Conservation (phyloP, 1,140 invertebrate genomes). For the Pseudomyrmex flavicornis region DNA sequence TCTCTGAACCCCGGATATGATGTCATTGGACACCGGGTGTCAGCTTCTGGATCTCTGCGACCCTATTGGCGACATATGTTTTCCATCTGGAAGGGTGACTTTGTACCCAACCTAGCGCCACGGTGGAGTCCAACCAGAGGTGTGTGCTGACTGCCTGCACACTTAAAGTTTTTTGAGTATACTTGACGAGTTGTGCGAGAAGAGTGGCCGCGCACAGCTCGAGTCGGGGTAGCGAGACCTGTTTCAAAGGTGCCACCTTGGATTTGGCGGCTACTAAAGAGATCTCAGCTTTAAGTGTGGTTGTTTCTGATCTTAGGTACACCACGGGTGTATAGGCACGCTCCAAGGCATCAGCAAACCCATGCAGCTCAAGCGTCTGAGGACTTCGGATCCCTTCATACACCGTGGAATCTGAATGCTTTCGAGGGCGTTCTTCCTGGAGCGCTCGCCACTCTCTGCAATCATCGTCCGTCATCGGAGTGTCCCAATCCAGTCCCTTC, state of each 20-base stretch:
- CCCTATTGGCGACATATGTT: constrained; percentile 2
- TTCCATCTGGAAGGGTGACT: background rate
- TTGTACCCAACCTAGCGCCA: background rate
- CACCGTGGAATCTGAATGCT: no score
- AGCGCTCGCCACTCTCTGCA: background rate
- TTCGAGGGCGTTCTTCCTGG: background rate
- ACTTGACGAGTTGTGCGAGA: background rate
- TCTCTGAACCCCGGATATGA: background rate
- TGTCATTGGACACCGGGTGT: background rate
- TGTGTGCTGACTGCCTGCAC: background rate
- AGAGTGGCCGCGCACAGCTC: background rate
- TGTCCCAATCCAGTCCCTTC: background rate
- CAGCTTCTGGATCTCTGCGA: background rate
- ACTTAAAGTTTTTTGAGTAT: background rate
- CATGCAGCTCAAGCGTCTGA: no score
- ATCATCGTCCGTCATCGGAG: background rate
- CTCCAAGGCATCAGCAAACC: no score
- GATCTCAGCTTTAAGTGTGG: background rate
- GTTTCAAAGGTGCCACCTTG: background rate
- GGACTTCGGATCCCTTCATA: no score
- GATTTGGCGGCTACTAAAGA: background rate
- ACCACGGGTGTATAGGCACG: no score
- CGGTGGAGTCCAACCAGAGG: constrained; percentile 16
- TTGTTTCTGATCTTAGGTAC: background rate
- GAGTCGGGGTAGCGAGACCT: background rate